Evolutionary conservation across 2,797 vertebrate genomes (phyloP), one percentile per base, ranked within the genome.

Genomic region (Octomys mimax): DNA sequence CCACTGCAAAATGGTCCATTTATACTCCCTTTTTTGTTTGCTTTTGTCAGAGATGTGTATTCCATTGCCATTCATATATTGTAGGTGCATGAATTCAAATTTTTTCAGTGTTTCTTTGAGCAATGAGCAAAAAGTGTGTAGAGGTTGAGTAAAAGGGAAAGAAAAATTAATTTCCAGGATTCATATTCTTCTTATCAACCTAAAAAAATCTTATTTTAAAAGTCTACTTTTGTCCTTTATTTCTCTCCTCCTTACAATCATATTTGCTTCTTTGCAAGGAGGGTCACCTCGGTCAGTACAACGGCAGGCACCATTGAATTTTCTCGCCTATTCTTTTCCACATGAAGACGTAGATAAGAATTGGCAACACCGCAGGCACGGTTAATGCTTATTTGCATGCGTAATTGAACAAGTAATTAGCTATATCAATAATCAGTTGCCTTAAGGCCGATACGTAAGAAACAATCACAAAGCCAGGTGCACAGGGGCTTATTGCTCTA

Each of bases 381-480:
- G 36, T 84, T 66, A 61, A 28, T 81, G n/a, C 73, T 92, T 46
- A 42, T 57, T 28, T 94, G 52, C 86, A 71, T 85, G 28, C 71
- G 10, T 16, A 75, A 52, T 78, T 83, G 13, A 19, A 31, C 49
- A 61, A 28, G 5, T 71, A 82, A 71, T n/a, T 26, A 61, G 42
- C 46, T 62, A 2, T 61, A 52, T 54, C 21, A 10, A 13, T 68
- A 57, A 64, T 79, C 46, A 82, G 0, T 46, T 49, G 6, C 24
- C 42, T 81, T 82, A 39, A 42, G 64, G 79, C 57, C 19, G 52
- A 19, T 21, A 7, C 68, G 28, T 54, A 86, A 80, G 5, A 42
- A 66, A 1, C 5, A 49, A 10, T 9, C n/a, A 57, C 10, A 64
- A 64, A 77, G 10, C 16, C 12, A 64, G 24, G 10, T 2, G 24